These are phyloP conservation scores for Camponotus vicinus DNA, from an alignment of 1,140 invertebrate species.

Conservation along the genomic window DNA sequence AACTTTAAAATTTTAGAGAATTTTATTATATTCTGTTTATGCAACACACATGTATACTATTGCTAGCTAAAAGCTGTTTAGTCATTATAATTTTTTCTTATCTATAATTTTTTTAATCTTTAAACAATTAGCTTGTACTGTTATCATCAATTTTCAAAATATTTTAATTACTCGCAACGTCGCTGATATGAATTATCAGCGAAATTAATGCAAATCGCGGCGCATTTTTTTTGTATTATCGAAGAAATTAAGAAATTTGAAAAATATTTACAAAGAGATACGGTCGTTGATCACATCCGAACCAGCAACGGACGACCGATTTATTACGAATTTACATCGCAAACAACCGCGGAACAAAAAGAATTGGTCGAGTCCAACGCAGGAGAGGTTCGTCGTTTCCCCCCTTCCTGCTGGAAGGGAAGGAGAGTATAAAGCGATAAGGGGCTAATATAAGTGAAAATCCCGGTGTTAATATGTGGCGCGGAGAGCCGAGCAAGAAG, in stretches of 20 bases:
- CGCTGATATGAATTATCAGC: neutral
- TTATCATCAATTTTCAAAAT: slow-evolving; percentile 1
- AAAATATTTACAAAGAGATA: slow-evolving; percentile 6
- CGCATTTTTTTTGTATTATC: slow-evolving; percentile 24
- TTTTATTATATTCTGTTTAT: neutral
- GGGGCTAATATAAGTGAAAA: slow-evolving; percentile 63
- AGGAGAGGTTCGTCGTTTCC: neutral
- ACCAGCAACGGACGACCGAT: slow-evolving; percentile 21
- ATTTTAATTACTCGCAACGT: neutral
- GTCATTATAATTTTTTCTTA: neutral
- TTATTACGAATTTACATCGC: slow-evolving; percentile 39
- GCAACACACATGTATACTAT: neutral
- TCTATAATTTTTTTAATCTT: no score
- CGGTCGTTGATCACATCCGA: slow-evolving; percentile 37
- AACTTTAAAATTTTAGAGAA: neutral
- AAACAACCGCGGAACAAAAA: neutral
- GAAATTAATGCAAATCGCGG: neutral
- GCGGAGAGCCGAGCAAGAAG: slow-evolving; percentile 33
- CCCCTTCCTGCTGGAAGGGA: no score
- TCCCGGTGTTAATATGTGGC: slow-evolving; percentile 68
- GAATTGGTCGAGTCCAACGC: neutral
- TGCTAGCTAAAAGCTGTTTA: neutral
- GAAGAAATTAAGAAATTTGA: neutral
- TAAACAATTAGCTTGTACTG: neutral
- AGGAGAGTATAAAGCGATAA: slow-evolving; percentile 33